Percentiles rank a stretch among this genome's conserved stretches.
phyloP scores from a whole-genome alignment of 37 sponge, comb jelly and placozoan species.

The Trichoplax adhaerens region DNA sequence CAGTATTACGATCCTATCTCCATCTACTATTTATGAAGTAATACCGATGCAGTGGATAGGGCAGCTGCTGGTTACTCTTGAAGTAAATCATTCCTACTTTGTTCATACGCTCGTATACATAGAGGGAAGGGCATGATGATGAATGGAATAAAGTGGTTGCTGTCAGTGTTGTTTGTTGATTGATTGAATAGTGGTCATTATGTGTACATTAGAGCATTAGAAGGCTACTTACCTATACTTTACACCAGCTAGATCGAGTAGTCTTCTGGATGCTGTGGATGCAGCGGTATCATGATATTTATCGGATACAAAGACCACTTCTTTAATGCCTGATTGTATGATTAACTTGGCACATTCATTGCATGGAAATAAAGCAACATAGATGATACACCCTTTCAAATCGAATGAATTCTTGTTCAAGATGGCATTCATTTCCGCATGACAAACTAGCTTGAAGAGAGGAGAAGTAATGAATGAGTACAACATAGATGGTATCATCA shows the following conservation, averaged over 20 bases:
- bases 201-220: no score
- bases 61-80: no score
- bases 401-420: constrained; percentile 81
- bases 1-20: no score
- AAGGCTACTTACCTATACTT: constrained; percentile 28
- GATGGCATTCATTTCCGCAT: constrained; percentile 97
- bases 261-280: constrained; percentile 43
- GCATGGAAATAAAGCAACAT: constrained; percentile 87
- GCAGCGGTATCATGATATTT: constrained; percentile 57
- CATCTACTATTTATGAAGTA: no score
- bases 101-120: no score
- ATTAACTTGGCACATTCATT: constrained; percentile 95
- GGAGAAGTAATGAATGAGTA: neutral
- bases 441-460: constrained; percentile 56
- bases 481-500: neutral
- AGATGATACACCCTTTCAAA: constrained; percentile 82
- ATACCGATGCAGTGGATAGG: no score
- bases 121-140: no score
- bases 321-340: constrained; percentile 23
- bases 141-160: no score
- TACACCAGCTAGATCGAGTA: constrained; percentile 70
- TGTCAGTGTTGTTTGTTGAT: no score
- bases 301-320: constrained; percentile 39
- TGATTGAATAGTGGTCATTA: no score
- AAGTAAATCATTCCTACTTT: no score